A percentile compares a stretch with the other conserved stretches of the same genome.
Conservation (phyloP, 2,888 invertebrate species). For the Megamerina dolium region DNA sequence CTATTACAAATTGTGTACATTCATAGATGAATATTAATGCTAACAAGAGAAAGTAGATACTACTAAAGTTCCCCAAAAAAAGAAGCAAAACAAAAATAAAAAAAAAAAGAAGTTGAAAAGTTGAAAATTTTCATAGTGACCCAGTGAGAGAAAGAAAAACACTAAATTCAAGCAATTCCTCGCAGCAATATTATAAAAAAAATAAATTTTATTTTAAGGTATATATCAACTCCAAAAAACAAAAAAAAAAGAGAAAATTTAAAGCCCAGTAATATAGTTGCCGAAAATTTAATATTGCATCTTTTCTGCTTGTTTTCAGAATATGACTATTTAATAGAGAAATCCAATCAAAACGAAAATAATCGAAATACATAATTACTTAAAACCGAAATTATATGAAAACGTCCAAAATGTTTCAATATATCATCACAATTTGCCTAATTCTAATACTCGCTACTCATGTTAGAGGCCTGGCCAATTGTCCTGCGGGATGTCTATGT, state of each 20-base stretch:
- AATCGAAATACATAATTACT: neutral
- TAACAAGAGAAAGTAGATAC: too few species aligned
- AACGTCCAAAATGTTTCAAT: constrained; percentile 13
- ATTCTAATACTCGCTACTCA: constrained; percentile 5
- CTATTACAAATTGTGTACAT: too few species aligned
- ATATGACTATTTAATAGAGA: constrained; percentile 21
- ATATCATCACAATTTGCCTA: constrained; percentile 1
- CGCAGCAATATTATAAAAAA: too few species aligned
- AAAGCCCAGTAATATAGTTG: neutral
- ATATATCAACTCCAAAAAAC: too few species aligned
- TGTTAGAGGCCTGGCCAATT: constrained; percentile 57
- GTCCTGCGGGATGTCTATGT: constrained; percentile 79
- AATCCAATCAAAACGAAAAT: neutral
- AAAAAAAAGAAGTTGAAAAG: constrained; percentile 10
- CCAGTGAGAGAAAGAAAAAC: too few species aligned
- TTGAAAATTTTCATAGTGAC: too few species aligned
- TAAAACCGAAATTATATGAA: neutral
- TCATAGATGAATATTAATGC: too few species aligned
- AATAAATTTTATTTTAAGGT: too few species aligned
- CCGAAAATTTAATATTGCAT: too few species aligned
- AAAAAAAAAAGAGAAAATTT: constrained; percentile 1
- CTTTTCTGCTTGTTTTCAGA: constrained; percentile 14
- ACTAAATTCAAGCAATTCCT: too few species aligned
- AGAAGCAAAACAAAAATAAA: constrained; percentile 17
- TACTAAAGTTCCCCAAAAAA: too few species aligned